Evolutionary conservation across 2,113 vertebrate species (phyloP).

Genomic region (Amblyopsis rosae): DNA sequence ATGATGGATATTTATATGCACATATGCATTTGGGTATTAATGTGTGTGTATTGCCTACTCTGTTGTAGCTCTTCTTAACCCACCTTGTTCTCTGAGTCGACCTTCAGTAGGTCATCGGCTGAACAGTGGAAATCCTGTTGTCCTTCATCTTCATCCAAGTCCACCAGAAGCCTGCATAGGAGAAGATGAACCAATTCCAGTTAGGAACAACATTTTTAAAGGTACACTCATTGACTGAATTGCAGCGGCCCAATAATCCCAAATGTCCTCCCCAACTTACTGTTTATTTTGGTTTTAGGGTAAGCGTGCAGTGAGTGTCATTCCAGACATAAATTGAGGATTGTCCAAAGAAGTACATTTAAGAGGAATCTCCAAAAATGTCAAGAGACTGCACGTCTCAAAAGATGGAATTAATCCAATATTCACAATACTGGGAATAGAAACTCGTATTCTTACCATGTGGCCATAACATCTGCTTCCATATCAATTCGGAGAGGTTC

Average conservation of each 20-base stretch:
- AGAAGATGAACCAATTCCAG: conserved; percentile 43
- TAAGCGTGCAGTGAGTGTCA: too few species aligned
- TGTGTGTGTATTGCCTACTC: background rate
- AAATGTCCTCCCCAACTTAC: too few species aligned
- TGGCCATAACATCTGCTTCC: conserved; percentile 71
- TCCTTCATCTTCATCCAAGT: conserved; percentile 68
- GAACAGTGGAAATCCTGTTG: conserved; percentile 77
- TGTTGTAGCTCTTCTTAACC: conserved; percentile 17
- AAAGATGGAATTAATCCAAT: too few species aligned
- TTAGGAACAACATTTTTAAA: background rate
- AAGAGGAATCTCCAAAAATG: too few species aligned
- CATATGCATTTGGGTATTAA: too few species aligned
- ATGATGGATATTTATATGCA: too few species aligned
- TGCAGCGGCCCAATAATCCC: too few species aligned
- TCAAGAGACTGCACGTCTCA: too few species aligned
- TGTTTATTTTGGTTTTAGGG: too few species aligned
- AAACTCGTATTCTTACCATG: conserved; percentile 77
- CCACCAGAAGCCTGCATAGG: conserved; percentile 77
- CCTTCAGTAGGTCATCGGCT: conserved; percentile 82
- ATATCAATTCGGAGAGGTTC: conserved; percentile 79
- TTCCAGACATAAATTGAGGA: too few species aligned
- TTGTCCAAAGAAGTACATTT: too few species aligned
- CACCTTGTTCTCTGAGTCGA: conserved; percentile 59
- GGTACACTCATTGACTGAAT: too few species aligned
- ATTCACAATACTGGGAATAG: background rate